Evolutionary conservation across 1,140 invertebrate species (phyloP), one percentile per base, ranked within the genome.

Genomic region (Hylaeus anthracinus): DNA sequence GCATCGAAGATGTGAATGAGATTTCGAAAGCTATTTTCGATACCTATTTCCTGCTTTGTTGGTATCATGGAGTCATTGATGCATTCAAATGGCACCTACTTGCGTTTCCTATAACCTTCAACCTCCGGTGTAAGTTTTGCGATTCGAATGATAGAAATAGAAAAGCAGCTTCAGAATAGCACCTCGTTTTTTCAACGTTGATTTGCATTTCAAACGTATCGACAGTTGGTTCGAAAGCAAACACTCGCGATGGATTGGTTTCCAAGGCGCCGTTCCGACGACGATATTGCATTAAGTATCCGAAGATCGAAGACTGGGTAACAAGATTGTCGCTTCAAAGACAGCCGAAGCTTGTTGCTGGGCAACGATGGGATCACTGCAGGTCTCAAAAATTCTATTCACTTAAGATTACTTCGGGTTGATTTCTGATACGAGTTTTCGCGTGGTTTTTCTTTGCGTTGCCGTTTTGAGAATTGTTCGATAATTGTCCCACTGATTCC

Each of bases 301-400:
- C 14, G 45, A 43, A 43, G 41, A 61, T 78, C 66, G 67, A 78
- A 78, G 58, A 55, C 39, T 58, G 6, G 1, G 10, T 78, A 78
- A 78, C 67, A 48, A 78, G 67, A 78, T 78, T 78, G 48, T 45
- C n/a, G 37, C 58, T 10, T 78, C 75, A 78, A 78, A 78, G 75
- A 43, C 43, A 37, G n/a, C 12, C 26, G 4, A 5, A 5, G 3
- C 10, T 39, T 71, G 48, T 78, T 43, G n/a, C 45, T 12, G 41
- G 58, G 37, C 67, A n/a, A 55, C 15, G 56, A 72, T 26, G 48
- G 39, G 43, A n/a, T 26, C 75, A 71, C 6, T 63, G 12, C 58
- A 43, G 15, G 37, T 15, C 2, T 78, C 71, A 39, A 14, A 64
- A n/a, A 37, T 48, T 64, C 63, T 3, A 1, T 56, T 26, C 51